Base-by-base conservation (phyloP, 2,113 vertebrate genomes). In the Opisthocomus hoazin region DNA sequence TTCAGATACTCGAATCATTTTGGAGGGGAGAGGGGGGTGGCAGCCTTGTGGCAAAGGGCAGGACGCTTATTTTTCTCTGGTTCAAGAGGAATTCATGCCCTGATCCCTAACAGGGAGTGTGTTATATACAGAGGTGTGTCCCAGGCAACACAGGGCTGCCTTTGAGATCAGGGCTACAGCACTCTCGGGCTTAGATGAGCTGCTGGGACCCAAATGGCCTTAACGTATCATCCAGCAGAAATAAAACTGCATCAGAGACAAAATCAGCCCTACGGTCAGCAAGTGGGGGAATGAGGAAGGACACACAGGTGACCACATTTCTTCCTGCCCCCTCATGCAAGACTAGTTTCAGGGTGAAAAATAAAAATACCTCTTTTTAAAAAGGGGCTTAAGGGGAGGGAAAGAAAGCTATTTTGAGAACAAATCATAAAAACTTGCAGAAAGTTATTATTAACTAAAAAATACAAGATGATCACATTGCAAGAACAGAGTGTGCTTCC, bases 1-100 rank as follows among this genome's bases (percentile, higher is more conserved):
- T 68, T 84, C 61, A 79, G 66, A 48, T 26, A 10, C 4, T 3
- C 26, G 0, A 0, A 5, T 16, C 1, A 0, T 53, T 80, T 50
- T 60, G 54, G 20, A 74, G 16, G 23, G 19, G 13, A 53, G 22
- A 48, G 9, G 27, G 12, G 11, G 32, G 13, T 29, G 18, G 10
- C 46, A 77, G 46, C 29, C 32, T 32, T n/a, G 29, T 46, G 48
- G n/a, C n/a, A 78, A 78, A 81, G 23, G 24, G 4, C 24, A 68
- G 12, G 32, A 36, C 37, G 22, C 58, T n/a, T n/a, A n/a, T n/a
- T 69, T 64, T 79, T 61, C 54, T 61, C 10, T 15, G 7, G 4
- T 32, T 78, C 39, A 53, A 51, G 34, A 45, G 9, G 43, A 63
- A 46, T 36, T 63, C 22, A 10, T 37, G 36, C 19, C 36, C 37